These are phyloP conservation scores for Chrysocyon brachyurus DNA, from an alignment of 2,797 vertebrate species.

Conservation along the genomic window DNA sequence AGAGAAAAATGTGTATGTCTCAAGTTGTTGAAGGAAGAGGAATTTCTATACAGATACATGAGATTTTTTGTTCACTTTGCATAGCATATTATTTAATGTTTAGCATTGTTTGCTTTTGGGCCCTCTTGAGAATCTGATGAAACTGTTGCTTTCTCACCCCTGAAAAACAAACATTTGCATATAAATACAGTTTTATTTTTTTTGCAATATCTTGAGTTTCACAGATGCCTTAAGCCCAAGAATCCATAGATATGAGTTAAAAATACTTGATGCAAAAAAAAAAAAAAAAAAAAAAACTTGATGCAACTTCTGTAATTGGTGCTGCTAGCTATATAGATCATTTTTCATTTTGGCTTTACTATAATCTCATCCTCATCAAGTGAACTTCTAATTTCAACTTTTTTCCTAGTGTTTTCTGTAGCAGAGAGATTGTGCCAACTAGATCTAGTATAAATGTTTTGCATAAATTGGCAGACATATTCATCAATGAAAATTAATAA, in stretches of 20 bases:
- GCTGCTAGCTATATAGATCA: background rate
- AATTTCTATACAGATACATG: constrained; percentile 1
- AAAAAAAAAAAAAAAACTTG: background rate
- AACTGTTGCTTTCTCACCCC: constrained; percentile 11
- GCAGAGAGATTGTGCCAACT: background rate
- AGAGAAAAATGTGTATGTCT: background rate
- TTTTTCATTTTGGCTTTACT: background rate
- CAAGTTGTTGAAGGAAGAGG: background rate
- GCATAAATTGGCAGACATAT: background rate
- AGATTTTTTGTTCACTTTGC: constrained; percentile 19
- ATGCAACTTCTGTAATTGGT: background rate
- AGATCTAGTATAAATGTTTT: background rate
- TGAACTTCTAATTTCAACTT: constrained; percentile 39
- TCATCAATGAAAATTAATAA: background rate
- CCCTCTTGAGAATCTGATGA: constrained; percentile 8
- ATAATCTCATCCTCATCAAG: background rate
- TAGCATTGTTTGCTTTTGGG: constrained; percentile 44
- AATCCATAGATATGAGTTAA: background rate
- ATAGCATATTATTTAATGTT: constrained; percentile 30
- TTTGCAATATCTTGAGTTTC: constrained; percentile 38
- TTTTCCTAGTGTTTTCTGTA: background rate
- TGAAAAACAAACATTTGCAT: constrained; percentile 51
- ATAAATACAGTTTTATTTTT: background rate
- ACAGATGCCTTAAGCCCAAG: constrained; percentile 13
- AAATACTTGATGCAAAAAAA: background rate